Conservation (phyloP, 1,140 invertebrate genomes). For the Drosophila carrolli region DNA sequence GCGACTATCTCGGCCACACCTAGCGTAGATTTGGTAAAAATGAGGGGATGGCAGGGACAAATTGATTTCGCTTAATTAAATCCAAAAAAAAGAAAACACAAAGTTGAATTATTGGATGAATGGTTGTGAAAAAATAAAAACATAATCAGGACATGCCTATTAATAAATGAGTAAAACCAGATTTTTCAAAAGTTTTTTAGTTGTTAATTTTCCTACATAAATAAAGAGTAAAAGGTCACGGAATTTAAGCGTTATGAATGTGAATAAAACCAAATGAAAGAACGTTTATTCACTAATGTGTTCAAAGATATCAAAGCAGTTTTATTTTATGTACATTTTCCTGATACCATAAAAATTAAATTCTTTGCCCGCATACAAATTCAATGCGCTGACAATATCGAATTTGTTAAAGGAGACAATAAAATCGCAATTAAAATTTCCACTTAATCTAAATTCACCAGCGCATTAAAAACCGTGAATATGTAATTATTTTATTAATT, state of each 20-base stretch:
- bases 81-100: neutral
- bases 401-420: slow-evolving; percentile 21
- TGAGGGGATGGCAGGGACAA: neutral
- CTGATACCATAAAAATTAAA: neutral
- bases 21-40: slow-evolving; percentile 12
- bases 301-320: neutral
- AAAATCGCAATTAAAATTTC: slow-evolving; percentile 55
- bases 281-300: neutral
- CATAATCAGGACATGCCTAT: too few species aligned
- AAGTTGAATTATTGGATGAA: neutral
- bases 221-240: too few species aligned
- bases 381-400: neutral
- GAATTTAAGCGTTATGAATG: too few species aligned
- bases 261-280: neutral
- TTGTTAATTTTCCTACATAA: too few species aligned
- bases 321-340: neutral
- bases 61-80: slow-evolving; percentile 33
- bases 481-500: slow-evolving; percentile 75
- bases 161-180: too few species aligned
- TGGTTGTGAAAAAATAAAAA: too few species aligned
- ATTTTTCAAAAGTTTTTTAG: too few species aligned
- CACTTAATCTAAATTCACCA: slow-evolving; percentile 53
- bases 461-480: slow-evolving; percentile 24
- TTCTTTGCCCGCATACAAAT: slow-evolving; percentile 14
- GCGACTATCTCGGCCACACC: slow-evolving; percentile 28